Base-by-base conservation (phyloP, 2,113 vertebrate species). In the Seriola rivoliana region DNA sequence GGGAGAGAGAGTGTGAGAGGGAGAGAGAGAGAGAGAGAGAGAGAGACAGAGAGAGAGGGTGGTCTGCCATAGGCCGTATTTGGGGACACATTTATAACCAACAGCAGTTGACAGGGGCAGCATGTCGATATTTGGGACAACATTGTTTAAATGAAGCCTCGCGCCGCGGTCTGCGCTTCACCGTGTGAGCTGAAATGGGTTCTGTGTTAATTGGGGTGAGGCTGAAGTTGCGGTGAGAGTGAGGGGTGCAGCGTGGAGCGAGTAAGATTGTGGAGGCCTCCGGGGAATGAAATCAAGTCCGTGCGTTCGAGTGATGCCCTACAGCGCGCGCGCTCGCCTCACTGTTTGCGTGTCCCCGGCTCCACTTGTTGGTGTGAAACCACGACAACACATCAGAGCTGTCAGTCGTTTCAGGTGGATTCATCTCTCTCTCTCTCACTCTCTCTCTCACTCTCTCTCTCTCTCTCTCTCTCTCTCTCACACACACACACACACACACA, bases 231-330 rank as follows among this genome's bases (percentile, higher is more conserved):
- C 70, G 46, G 65, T 0, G 5, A 60, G 67, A 69, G 36, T 42
- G 40, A 42, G 40, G 64, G 60, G 52, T 48, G 50, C 65, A 32
- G 67, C 67, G 5, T 6, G 36, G 42, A 57, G 64, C 59, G 65
- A 8, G 5, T 55, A 7, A 36, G 75, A 65, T 8, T 12, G 54
- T 2, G 10, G 86, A 11, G 86, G 89, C 78, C 78, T 84, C 83
- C 58, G 8, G 78, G 78, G 86, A 80, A 38, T 42, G 25, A 69
- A 68, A 80, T 46, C 65, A 63, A 70, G 68, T 75, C 78, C 4
- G 48, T 25, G 79, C 40, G 50, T 25, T 38, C n/a, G 40, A 50
- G 55, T 54, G 71, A 66, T 7, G 69, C 68, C 4, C 32, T 13
- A 11, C 25, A 5, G 54, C 10, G 21, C n/a, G 44, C 13, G 21